Evolutionary conservation across 2,113 vertebrate genomes (phyloP).

Genomic region (Chunga burmeisteri): DNA sequence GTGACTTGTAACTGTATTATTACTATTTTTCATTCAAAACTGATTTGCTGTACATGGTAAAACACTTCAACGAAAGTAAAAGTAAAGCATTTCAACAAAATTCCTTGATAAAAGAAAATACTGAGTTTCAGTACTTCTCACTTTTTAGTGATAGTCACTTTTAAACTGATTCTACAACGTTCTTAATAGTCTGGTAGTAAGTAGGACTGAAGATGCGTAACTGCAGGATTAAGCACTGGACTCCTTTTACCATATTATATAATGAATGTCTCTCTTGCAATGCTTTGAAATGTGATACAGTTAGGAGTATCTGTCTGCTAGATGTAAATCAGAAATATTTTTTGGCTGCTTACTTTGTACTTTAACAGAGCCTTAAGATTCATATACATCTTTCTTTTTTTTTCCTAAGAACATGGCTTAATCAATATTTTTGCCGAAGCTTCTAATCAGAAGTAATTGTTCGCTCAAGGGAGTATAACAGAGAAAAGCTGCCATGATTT

Average conservation of each 20-base stretch:
- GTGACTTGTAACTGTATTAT: not conserved
- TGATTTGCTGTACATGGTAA: not conserved
- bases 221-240: not conserved
- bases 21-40: not conserved
- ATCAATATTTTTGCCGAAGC: not conserved
- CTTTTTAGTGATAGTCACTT: not conserved
- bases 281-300: not conserved
- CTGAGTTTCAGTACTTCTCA: not conserved
- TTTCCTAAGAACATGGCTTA: not conserved
- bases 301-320: not conserved
- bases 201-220: not conserved
- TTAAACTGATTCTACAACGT: not conserved
- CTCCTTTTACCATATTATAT: not conserved
- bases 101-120: not conserved
- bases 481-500: not conserved
- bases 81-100: not conserved
- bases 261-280: not conserved
- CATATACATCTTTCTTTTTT: not conserved
- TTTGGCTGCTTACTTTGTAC: not conserved
- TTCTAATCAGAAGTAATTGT: not conserved
- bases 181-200: not conserved
- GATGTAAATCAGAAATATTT: not conserved
- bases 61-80: not conserved
- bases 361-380: not conserved
- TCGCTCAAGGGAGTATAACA: not conserved